Percentiles rank a stretch among this genome's conserved stretches.
Evolutionary conservation across 2,888 invertebrate species (phyloP).

Genomic region (Cheilosia grossa): DNA sequence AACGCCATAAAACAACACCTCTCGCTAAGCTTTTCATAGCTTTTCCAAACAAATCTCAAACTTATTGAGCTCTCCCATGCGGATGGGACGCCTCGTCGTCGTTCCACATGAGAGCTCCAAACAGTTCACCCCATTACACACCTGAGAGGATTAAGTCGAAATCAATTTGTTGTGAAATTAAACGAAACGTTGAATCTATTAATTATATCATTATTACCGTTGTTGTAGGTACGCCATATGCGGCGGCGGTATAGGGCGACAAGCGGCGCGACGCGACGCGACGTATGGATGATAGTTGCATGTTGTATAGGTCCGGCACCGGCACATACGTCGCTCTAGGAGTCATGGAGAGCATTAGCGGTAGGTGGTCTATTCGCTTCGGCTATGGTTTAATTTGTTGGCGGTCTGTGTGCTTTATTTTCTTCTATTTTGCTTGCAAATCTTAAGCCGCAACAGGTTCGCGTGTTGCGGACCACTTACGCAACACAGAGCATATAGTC

Average conservation of each 20-base stretch:
- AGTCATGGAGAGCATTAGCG: constrained; percentile 62
- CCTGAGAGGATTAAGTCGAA: constrained; percentile 82
- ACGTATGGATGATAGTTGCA: not conserved
- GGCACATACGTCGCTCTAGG: constrained; percentile 17
- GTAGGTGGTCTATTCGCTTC: constrained; percentile 71
- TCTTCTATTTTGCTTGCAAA: not conserved
- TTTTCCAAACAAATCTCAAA: constrained; percentile 20
- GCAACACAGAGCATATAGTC: constrained; percentile 44
- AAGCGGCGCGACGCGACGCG: not conserved
- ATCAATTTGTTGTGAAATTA: constrained; percentile 81
- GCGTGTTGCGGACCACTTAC: constrained; percentile 57
- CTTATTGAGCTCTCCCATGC: constrained; percentile 17
- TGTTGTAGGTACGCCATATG: constrained; percentile 39
- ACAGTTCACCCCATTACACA: constrained; percentile 77
- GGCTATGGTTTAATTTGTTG: constrained; percentile 61
- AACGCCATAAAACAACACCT: constrained; percentile 64
- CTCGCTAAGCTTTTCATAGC: constrained; percentile 59
- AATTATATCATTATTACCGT: constrained; percentile 79
- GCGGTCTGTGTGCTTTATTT: constrained; percentile 10
- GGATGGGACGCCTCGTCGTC: constrained; percentile 13
- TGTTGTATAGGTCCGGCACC: constrained; percentile 2
- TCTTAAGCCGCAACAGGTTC: constrained; percentile 67
- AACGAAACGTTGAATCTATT: constrained; percentile 82
- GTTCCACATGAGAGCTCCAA: constrained; percentile 69
- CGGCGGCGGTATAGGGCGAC: constrained; percentile 15